phyloP scores from a whole-genome alignment of 1,140 invertebrate genomes.

The Metopolophium dirhodum region DNA sequence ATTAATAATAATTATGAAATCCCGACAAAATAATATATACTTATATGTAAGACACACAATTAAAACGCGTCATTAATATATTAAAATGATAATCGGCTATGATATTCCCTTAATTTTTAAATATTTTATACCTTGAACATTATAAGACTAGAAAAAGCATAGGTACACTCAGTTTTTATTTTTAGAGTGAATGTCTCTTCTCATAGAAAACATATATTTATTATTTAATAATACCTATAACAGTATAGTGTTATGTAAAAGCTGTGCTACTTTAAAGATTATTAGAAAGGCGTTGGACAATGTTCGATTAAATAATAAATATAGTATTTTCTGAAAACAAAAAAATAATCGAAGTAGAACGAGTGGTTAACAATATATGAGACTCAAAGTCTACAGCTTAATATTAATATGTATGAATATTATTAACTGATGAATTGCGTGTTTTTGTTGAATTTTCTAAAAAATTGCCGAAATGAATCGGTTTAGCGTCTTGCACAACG shows the following conservation, averaged over 20 bases:
- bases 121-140: not conserved
- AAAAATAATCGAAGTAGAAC: not conserved
- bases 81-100: not conserved
- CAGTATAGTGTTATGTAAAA: conserved; percentile 17
- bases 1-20: not conserved
- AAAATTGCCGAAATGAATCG: not conserved
- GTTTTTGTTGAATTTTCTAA: not conserved
- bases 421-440: not conserved
- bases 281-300: conserved; percentile 34
- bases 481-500: not conserved
- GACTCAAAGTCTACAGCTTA: not conserved
- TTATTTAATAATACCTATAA: conserved; percentile 18
- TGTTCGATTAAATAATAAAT: conserved; percentile 42
- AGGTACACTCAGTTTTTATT: not conserved
- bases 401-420: not conserved
- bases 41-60: not conserved
- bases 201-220: conserved; percentile 16
- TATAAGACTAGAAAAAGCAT: not conserved
- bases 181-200: conserved; percentile 32
- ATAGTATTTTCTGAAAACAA: conserved; percentile 4
- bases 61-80: not conserved
- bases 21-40: not conserved
- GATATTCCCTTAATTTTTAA: not conserved
- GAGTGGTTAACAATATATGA: not conserved
- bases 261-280: conserved; percentile 39